These are phyloP conservation scores for Urocynchramus pylzowi DNA, from an alignment of 2,113 vertebrate species.

Conservation along the genomic window DNA sequence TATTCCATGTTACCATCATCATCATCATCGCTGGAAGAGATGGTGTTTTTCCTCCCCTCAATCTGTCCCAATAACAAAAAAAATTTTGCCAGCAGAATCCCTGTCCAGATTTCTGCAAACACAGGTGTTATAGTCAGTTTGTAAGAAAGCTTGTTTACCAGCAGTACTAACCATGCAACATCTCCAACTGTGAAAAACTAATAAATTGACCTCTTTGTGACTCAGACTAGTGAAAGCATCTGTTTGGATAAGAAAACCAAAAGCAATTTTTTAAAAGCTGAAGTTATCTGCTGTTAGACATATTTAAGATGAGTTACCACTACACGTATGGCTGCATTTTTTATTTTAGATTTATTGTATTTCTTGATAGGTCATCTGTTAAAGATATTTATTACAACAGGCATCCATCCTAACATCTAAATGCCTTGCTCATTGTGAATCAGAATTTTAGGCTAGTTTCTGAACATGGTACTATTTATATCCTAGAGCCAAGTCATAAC, in stretches of 20 bases:
- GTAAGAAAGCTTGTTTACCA: not conserved
- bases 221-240: not conserved
- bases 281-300: not conserved
- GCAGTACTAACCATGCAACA: not conserved
- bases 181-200: not conserved
- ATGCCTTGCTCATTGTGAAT: not conserved
- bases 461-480: not conserved
- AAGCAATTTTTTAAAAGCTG: not conserved
- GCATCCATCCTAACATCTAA: not conserved
- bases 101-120: not conserved
- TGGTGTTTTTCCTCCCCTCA: not conserved
- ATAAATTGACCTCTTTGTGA: not conserved
- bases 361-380: not conserved
- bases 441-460: not conserved
- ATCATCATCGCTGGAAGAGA: not conserved
- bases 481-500: not conserved
- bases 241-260: not conserved
- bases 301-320: not conserved
- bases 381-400: not conserved
- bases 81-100: not conserved
- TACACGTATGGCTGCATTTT: not conserved
- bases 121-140: not conserved
- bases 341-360: not conserved
- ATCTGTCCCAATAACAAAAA: not conserved
- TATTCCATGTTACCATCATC: not conserved